A percentile compares a stretch with the other conserved stretches of the same genome.
Evolutionary conservation across 1,140 invertebrate genomes (phyloP).

Genomic region (Heterodera schachtii): DNA sequence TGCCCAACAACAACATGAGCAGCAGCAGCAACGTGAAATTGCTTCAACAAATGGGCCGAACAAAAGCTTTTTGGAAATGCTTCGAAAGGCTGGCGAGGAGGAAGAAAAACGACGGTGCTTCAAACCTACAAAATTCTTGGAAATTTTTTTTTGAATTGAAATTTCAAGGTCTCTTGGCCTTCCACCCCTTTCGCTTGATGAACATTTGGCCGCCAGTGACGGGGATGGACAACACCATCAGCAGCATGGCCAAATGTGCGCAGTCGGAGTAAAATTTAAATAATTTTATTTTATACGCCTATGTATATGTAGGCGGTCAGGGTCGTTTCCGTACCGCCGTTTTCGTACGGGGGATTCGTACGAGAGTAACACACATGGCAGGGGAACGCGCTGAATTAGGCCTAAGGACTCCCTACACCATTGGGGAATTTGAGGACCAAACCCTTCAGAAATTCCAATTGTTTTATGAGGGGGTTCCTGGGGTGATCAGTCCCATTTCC

Average conservation of each 20-base stretch:
- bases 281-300: too few relatives aligned
- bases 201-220: not conserved
- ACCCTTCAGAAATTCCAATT: too few relatives aligned
- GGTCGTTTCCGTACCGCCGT: too few relatives aligned
- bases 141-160: not conserved
- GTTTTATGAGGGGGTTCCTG: too few relatives aligned
- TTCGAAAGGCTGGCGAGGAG: constrained; percentile 11
- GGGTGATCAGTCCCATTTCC: too few relatives aligned
- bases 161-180: not conserved
- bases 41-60: not conserved
- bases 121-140: not conserved
- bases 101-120: not conserved
- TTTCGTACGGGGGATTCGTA: too few relatives aligned
- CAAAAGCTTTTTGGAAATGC: constrained; percentile 17
- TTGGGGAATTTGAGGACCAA: too few relatives aligned
- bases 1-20: constrained; percentile 21
- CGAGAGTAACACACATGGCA: too few relatives aligned
- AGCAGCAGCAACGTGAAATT: not conserved
- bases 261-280: constrained; percentile 11
- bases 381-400: too few relatives aligned
- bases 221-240: not conserved
- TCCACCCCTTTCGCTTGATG: not conserved
- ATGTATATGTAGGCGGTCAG: too few relatives aligned
- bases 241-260: not conserved
- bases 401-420: too few relatives aligned